A percentile compares a stretch with the other conserved stretches of the same genome.
These are phyloP conservation scores for Tinea semifulvella DNA, from an alignment of 2,888 invertebrate species.

Conservation along the genomic window DNA sequence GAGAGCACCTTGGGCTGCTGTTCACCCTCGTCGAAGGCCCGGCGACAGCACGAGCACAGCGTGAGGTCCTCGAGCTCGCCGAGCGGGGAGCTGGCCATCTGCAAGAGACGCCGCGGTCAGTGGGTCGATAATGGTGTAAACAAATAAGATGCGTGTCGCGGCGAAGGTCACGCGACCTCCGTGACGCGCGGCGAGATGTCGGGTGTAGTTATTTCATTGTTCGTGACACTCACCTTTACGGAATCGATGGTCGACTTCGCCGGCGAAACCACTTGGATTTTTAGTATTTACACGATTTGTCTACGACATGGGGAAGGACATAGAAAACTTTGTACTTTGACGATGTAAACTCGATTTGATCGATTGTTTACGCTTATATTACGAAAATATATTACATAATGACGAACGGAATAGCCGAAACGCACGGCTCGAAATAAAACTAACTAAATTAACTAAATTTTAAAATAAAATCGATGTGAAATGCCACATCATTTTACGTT, in stretches of 20 bases:
- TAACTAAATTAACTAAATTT: slow-evolving; percentile 24
- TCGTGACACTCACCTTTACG: neutral
- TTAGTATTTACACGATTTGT: slow-evolving; percentile 19
- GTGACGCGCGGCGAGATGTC: neutral
- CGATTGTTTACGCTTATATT: slow-evolving; percentile 17
- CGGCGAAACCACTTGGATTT: slow-evolving; percentile 3
- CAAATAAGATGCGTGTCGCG: slow-evolving; percentile 8
- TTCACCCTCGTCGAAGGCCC: slow-evolving; percentile 77
- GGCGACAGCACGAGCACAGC: slow-evolving; percentile 78
- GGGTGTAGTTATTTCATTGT: neutral
- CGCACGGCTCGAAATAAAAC: slow-evolving; percentile 20
- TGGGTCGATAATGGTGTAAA: slow-evolving; percentile 4
- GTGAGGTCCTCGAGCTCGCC: slow-evolving; percentile 78
- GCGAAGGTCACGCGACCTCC: slow-evolving; percentile 19
- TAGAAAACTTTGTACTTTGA: slow-evolving; percentile 21
- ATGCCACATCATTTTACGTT: slow-evolving; percentile 36
- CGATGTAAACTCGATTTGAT: slow-evolving; percentile 16
- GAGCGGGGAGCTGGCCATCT: slow-evolving; percentile 70
- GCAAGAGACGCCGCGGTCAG: slow-evolving; percentile 15
- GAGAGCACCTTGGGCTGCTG: slow-evolving; percentile 77
- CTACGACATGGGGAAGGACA: slow-evolving; percentile 20
- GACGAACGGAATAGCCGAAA: neutral
- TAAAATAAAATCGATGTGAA: slow-evolving; percentile 25
- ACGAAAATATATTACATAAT: slow-evolving; percentile 19
- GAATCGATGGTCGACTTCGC: slow-evolving; percentile 1